Evolutionary conservation across 2,888 invertebrate species (phyloP), one percentile per base, ranked within the genome.

Genomic region (Morpho deidamia): DNA sequence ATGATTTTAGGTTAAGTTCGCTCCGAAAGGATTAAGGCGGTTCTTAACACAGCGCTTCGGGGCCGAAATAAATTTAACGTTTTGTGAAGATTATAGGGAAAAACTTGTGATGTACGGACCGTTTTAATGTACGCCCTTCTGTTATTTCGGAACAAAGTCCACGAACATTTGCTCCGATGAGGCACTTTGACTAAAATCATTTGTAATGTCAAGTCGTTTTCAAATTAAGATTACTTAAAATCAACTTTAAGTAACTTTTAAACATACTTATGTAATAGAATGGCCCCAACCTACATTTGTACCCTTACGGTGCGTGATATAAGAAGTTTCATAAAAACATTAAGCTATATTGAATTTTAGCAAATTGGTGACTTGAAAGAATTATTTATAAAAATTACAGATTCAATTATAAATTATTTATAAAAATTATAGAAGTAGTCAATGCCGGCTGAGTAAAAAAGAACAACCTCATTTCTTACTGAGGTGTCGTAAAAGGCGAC

Each of bases 1-100:
- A 88, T 83, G 83, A 85, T 89, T 84, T 85, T 81, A 80, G 82
- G 84, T 83, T 86, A 83, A 86, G 78, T 87, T 86, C 78, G 76
- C 81, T 81, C 74, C 75, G 76, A 83, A 87, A 87, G 87, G 88
- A 89, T 89, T 88, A 88, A 86, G 78, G 71, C 78, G 74, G 82
- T 76, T 81, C 83, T 87, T 85, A 87, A 88, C 84, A 79, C 82
- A 70, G 71, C 82, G 86, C 86, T 80, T 80, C 77, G 76, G 82
- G 83, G 85, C 83, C 74, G 76, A 84, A 85, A 87, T 88, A 88
- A 87, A 86, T 85, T 87, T 85, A 78, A 83, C 78, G 83, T 78
- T 81, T 82, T 71, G 76, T 78, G 76, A 64, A 82, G 86, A 83
- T 88, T 85, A 86, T 77, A 79, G 82, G 81, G 84, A 87, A 88